Percentiles rank a stretch among this genome's conserved stretches.
These are phyloP conservation scores for Danaus melanippus DNA, from an alignment of 1,140 invertebrate genomes.

Conservation along the genomic window DNA sequence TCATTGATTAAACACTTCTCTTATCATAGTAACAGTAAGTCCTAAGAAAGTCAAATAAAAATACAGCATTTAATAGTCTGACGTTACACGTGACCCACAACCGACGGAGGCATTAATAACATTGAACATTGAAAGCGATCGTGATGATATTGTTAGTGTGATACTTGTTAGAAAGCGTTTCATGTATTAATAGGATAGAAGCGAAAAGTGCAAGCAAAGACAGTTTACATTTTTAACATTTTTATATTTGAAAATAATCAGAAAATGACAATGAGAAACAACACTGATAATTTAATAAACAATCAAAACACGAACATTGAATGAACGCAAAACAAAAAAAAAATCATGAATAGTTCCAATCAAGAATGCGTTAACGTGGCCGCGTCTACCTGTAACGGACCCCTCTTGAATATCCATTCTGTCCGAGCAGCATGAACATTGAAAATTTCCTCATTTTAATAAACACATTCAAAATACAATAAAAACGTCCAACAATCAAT, in stretches of 20 bases:
- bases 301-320: conserved; percentile 43
- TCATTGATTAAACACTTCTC: no score
- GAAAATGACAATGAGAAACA: conserved; percentile 45
- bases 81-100: no score
- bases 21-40: no score
- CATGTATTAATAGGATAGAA: conserved; percentile 25
- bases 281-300: conserved; percentile 50
- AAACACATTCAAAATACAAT: conserved; percentile 47
- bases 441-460: conserved; percentile 37
- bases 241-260: conserved; percentile 49
- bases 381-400: conserved; percentile 58
- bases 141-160: neutral
- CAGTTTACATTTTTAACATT: conserved; percentile 37
- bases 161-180: conserved; percentile 2
- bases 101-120: no score
- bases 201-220: conserved; percentile 51
- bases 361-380: conserved; percentile 9
- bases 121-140: no score
- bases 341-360: conserved; percentile 20
- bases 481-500: conserved; percentile 45
- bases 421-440: conserved; percentile 54
- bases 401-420: conserved; percentile 62
- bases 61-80: no score
- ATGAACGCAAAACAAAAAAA: conserved; percentile 31
- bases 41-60: no score